Percentiles rank a stretch among this genome's conserved stretches.
phyloP scores from a whole-genome alignment of 2,797 vertebrate genomes.

The Pachyuromys duprasi region DNA sequence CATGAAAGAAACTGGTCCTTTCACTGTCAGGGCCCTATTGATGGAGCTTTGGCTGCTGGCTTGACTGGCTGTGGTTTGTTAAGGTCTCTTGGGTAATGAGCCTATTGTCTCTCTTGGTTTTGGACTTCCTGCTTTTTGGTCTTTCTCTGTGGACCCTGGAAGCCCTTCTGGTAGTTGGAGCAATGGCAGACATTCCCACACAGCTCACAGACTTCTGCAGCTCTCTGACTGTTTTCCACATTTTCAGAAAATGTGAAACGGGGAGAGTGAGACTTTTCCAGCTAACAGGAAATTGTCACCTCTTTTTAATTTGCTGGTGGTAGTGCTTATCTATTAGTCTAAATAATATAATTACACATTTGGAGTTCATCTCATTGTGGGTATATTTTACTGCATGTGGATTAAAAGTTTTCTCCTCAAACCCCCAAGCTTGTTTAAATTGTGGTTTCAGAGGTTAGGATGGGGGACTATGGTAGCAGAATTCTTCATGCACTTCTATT shows the following conservation, averaged over 20 bases:
- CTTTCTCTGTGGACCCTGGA: not conserved
- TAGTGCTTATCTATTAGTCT: not conserved
- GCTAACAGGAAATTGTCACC: not conserved
- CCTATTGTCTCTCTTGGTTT: constrained; percentile 42
- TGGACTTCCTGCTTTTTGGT: constrained; percentile 58
- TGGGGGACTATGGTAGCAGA: not conserved
- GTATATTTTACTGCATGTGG: not conserved
- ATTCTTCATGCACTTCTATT: not conserved
- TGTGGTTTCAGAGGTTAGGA: constrained; percentile 29
- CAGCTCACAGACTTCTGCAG: not conserved
- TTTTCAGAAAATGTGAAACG: constrained; percentile 48
- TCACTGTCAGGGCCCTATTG: constrained; percentile 6
- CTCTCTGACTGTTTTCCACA: constrained; percentile 39
- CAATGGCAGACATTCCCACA: not conserved
- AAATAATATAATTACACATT: constrained; percentile 31
- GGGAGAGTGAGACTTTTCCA: constrained; percentile 59
- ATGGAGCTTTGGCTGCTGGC: not conserved
- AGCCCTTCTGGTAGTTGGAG: constrained; percentile 17
- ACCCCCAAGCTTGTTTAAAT: not conserved
- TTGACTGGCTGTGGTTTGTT: constrained; percentile 35
- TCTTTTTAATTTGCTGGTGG: not conserved
- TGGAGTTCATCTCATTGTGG: constrained; percentile 43
- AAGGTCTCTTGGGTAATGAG: constrained; percentile 36
- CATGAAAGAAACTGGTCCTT: constrained; percentile 59
- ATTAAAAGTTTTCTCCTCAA: not conserved